phyloP scores from a whole-genome alignment of 2,888 invertebrate species.

The Caenorhabditis angaria region DNA sequence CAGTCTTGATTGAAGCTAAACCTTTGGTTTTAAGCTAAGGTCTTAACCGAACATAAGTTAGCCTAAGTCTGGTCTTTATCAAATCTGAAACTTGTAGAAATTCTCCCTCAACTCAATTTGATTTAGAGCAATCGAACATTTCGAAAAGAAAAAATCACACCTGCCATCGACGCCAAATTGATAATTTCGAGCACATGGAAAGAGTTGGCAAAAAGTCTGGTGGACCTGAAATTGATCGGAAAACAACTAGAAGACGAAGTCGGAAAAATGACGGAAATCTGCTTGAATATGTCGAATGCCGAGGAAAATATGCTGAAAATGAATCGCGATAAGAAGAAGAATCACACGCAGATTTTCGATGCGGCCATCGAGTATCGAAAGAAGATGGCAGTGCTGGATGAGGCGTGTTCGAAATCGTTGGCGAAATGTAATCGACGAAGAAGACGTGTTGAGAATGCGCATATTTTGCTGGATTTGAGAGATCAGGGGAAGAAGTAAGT shows the following conservation, averaged over 20 bases:
- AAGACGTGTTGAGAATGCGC: background rate
- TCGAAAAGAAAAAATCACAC: background rate
- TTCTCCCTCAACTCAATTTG: background rate
- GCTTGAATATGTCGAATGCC: background rate
- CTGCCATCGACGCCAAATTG: background rate
- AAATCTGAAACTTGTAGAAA: too few relatives aligned
- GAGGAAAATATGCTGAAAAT: background rate
- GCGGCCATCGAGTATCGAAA: background rate
- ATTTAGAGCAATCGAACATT: background rate
- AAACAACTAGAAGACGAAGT: background rate
- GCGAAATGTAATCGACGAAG: background rate
- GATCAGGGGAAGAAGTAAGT: constrained; percentile 3
- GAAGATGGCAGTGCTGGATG: background rate
- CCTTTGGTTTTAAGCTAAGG: too few relatives aligned
- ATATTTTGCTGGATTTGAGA: background rate
- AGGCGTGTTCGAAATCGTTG: background rate
- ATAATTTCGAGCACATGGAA: background rate
- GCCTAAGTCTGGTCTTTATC: too few relatives aligned
- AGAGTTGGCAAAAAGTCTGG: constrained; percentile 5
- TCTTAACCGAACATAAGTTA: too few relatives aligned
- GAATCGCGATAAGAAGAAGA: background rate
- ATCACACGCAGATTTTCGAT: background rate
- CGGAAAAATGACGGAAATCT: background rate
- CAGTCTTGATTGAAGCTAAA: too few relatives aligned
- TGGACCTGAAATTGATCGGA: background rate